A percentile compares a stretch with the other conserved stretches of the same genome.
Conservation (phyloP, 2,888 invertebrate species). For the Pegoplata infirma region DNA sequence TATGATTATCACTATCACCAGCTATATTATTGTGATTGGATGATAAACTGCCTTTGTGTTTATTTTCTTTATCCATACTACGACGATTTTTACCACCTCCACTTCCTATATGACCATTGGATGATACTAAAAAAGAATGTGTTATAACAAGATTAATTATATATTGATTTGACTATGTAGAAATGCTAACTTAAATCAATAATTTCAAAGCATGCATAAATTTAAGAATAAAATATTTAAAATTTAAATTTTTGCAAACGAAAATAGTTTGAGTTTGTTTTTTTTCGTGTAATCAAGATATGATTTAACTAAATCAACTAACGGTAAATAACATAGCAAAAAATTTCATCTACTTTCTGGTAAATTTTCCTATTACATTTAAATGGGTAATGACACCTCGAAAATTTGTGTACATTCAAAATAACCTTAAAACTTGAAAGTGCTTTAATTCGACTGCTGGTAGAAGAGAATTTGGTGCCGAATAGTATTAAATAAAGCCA, state of each 20-base stretch:
- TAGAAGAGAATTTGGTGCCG: too few species aligned
- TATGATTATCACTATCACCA: conserved; percentile 65
- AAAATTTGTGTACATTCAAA: too few species aligned
- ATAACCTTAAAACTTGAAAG: too few species aligned
- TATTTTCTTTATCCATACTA: conserved; percentile 76
- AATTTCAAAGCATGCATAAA: conserved; percentile 4
- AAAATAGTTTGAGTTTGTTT: neutral
- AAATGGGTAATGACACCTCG: too few species aligned
- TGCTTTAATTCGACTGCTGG: too few species aligned
- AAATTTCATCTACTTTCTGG: too few species aligned
- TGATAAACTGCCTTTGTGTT: conserved; percentile 45
- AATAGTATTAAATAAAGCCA: too few species aligned
- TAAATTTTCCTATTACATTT: too few species aligned
- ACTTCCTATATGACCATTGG: conserved; percentile 71
- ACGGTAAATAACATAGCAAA: too few species aligned
- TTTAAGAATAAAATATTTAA: neutral
- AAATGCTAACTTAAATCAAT: too few species aligned
- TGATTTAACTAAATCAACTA: too few species aligned
- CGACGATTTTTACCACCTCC: conserved; percentile 73
- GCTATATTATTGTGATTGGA: conserved; percentile 63
- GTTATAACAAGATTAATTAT: neutral
- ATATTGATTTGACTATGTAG: neutral
- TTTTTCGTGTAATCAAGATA: too few species aligned
- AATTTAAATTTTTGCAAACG: neutral
- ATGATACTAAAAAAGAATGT: conserved; percentile 66